Percentiles rank a stretch among this genome's conserved stretches.
Evolutionary conservation across 2,888 invertebrate species (phyloP).

Genomic region (Ryuthela nishihirai): DNA sequence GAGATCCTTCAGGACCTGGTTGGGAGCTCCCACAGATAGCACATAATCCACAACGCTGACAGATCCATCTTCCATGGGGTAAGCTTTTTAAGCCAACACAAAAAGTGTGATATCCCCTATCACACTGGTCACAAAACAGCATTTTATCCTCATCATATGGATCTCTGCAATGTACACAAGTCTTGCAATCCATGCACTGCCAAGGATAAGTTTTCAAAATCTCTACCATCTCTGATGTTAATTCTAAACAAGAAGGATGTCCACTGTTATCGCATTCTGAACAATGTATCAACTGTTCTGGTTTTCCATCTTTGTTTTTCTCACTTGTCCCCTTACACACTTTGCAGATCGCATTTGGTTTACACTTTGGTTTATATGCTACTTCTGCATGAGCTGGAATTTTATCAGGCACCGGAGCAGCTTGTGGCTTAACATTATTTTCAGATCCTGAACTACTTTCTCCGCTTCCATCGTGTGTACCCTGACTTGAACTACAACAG

Average conservation of each 20-base stretch:
- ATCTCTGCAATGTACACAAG: slow-evolving; percentile 76
- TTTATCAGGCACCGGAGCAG: neutral
- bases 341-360: slow-evolving; percentile 40
- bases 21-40: slow-evolving; percentile 55
- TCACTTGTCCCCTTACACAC: slow-evolving; percentile 33
- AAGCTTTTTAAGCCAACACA: slow-evolving; percentile 77
- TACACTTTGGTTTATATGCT: slow-evolving; percentile 30
- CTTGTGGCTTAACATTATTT: slow-evolving; percentile 21
- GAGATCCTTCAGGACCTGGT: slow-evolving; percentile 46
- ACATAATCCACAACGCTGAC: slow-evolving; percentile 70
- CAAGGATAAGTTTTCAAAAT: slow-evolving; percentile 81
- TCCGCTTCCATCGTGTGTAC: slow-evolving; percentile 41
- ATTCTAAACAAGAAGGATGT: slow-evolving; percentile 83
- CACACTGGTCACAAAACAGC: slow-evolving; percentile 92
- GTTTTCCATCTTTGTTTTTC: slow-evolving; percentile 54
- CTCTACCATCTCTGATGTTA: slow-evolving; percentile 74
- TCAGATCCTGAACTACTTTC: slow-evolving; percentile 34
- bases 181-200: slow-evolving; percentile 92
- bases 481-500: slow-evolving; percentile 39
- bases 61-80: slow-evolving; percentile 87
- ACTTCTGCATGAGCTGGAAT: slow-evolving; percentile 6
- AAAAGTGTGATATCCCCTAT: slow-evolving; percentile 87
- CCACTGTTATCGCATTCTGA: slow-evolving; percentile 61
- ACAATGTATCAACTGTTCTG: slow-evolving; percentile 60
- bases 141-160: slow-evolving; percentile 83